Conservation (phyloP, 2,797 vertebrate genomes). For the Simalia tracyae region DNA sequence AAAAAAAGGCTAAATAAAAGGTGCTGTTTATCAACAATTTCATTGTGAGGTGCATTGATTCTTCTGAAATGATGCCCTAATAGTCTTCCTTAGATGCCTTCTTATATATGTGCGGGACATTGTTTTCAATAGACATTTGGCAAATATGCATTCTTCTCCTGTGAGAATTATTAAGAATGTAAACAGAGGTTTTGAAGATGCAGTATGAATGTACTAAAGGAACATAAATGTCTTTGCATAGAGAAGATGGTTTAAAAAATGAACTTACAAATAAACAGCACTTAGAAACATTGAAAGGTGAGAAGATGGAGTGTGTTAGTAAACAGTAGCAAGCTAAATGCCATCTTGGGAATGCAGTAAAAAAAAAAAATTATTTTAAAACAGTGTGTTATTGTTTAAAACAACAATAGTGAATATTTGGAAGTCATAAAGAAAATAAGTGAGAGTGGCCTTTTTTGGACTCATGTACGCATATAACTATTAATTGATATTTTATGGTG, state of each 20-base stretch:
- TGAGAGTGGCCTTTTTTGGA: background rate
- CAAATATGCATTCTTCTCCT: background rate
- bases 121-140: background rate
- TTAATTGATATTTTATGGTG: background rate
- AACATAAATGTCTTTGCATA: background rate
- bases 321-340: no score
- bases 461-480: background rate
- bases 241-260: background rate
- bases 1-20: constrained; percentile 39
- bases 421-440: background rate
- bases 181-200: background rate
- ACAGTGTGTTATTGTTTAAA: background rate
- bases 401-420: background rate
- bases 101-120: background rate
- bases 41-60: background rate
- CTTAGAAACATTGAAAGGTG: background rate
- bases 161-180: background rate
- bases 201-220: background rate
- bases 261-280: background rate
- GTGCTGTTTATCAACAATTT: constrained; percentile 11
- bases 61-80: constrained; percentile 15
- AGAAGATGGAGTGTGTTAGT: background rate
- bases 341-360: background rate
- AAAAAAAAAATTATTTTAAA: background rate
- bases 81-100: background rate